A percentile compares a stretch with the other conserved stretches of the same genome.
phyloP scores from a whole-genome alignment of 2,797 vertebrate species.

The Danionella dracula region DNA sequence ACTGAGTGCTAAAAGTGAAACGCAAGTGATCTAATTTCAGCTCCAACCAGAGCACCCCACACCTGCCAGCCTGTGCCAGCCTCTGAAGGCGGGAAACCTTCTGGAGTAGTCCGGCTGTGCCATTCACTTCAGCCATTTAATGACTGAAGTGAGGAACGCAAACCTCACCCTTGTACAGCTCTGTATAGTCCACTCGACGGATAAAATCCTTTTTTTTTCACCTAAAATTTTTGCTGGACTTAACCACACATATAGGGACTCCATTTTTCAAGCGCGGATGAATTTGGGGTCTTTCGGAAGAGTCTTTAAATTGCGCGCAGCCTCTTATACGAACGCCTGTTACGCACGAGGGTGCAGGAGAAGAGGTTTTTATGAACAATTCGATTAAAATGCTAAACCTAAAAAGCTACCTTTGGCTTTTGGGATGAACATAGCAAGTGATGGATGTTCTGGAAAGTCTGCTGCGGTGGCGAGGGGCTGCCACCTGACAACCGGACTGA shows the following conservation, averaged over 20 bases:
- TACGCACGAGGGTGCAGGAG: constrained; percentile 13
- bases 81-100: constrained; percentile 20
- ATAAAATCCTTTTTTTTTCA: not conserved
- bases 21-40: constrained; percentile 22
- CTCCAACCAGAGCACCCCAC: constrained; percentile 32
- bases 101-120: constrained; percentile 14
- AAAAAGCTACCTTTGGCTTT: constrained; percentile 18
- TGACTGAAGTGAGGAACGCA: constrained; percentile 3
- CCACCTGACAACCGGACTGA: constrained; percentile 20
- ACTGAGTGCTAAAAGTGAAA: not conserved
- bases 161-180: not conserved
- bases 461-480: constrained; percentile 25
- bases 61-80: constrained; percentile 24
- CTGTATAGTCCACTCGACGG: not conserved
- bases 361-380: not conserved
- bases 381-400: constrained; percentile 11
- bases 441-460: constrained; percentile 22
- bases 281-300: constrained; percentile 3
- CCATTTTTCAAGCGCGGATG: not conserved
- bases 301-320: constrained; percentile 23
- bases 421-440: constrained; percentile 10
- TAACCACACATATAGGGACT: not conserved
- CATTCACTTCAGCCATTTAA: not conserved
- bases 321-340: constrained; percentile 16
- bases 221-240: too few relatives aligned